Conservation (phyloP, 2,797 vertebrate species). For the Amblyraja radiata region DNA sequence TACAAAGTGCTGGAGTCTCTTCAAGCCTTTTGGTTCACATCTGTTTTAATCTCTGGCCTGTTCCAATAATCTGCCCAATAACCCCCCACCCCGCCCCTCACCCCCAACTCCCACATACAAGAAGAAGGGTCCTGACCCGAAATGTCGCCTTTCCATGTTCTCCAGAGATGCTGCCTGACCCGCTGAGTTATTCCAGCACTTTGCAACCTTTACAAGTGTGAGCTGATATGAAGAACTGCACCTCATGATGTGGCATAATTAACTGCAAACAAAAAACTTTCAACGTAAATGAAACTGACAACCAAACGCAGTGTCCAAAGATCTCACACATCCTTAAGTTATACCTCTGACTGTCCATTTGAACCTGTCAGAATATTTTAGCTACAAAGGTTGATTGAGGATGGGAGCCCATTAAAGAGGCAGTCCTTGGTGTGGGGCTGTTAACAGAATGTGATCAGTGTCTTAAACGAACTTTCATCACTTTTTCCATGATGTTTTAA, state of each 20-base stretch:
- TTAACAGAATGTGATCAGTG: not conserved
- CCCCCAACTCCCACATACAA: too few relatives aligned
- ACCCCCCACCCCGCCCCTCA: too few relatives aligned
- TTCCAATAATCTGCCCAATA: too few relatives aligned
- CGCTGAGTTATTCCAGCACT: too few relatives aligned
- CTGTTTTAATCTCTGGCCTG: too few relatives aligned
- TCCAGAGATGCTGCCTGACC: too few relatives aligned
- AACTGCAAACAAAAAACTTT: too few relatives aligned
- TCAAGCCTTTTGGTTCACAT: too few relatives aligned
- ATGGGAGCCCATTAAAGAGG: too few relatives aligned
- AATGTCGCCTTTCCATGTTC: too few relatives aligned
- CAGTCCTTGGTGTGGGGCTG: not conserved
- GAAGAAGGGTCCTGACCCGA: too few relatives aligned
- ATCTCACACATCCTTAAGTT: not conserved
- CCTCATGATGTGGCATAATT: not conserved
- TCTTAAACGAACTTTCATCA: not conserved
- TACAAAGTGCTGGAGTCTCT: too few relatives aligned
- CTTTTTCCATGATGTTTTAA: slow-evolving; percentile 11
- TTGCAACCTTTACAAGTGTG: not conserved
- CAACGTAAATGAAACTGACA: not conserved
- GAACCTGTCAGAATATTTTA: not conserved
- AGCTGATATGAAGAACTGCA: not conserved
- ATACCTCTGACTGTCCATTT: not conserved
- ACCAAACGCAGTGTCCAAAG: not conserved
- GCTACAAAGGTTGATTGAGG: not conserved